These are phyloP conservation scores for Eumaeus atala DNA, from an alignment of 1,140 invertebrate genomes.

Conservation along the genomic window DNA sequence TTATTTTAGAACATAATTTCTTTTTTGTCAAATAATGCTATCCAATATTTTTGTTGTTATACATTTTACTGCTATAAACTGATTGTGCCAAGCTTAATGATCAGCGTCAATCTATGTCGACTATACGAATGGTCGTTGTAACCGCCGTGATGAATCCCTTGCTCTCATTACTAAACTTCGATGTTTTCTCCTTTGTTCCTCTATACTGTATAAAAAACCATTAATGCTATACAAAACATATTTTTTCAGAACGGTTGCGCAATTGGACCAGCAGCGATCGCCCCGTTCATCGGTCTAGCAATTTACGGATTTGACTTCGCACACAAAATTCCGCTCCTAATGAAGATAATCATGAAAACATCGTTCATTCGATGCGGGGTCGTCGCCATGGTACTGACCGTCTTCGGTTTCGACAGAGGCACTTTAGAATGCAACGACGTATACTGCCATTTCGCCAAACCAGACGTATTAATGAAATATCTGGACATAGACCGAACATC, in stretches of 20 bases:
- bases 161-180: no score
- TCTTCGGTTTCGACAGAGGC: constrained; percentile 76
- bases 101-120: no score
- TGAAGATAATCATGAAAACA: constrained; percentile 77
- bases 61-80: no score
- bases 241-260: constrained; percentile 78
- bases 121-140: no score
- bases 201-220: no score
- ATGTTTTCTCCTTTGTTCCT: no score
- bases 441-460: constrained; percentile 77
- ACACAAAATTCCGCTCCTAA: constrained; percentile 72
- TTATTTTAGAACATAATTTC: no score
- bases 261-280: constrained; percentile 77
- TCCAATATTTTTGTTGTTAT: no score
- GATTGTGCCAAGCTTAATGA: no score
- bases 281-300: constrained; percentile 78
- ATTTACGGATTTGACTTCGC: constrained; percentile 82
- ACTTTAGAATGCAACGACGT: constrained; percentile 75
- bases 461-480: constrained; percentile 74
- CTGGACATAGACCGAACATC: constrained; percentile 74
- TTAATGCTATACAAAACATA: neutral
- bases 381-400: constrained; percentile 75
- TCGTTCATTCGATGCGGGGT: constrained; percentile 79
- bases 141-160: no score
- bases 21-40: no score